Conservation (phyloP, 2,113 vertebrate species). For the Mormyrus iriodes region DNA sequence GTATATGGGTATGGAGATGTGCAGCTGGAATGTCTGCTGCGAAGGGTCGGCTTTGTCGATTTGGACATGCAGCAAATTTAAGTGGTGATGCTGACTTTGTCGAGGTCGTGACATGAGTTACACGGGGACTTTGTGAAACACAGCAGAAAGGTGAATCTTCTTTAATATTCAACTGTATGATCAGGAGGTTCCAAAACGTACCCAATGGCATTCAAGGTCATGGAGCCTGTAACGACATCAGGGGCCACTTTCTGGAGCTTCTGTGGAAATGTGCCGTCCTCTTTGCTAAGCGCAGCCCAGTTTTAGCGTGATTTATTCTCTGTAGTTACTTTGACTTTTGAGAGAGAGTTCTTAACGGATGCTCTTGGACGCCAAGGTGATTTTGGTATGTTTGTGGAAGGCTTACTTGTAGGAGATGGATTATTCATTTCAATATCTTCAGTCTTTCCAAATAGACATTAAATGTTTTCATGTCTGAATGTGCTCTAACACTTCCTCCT, state of each 20-base stretch:
- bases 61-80: not conserved
- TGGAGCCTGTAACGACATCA: not conserved
- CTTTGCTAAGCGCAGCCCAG: not conserved
- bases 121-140: not conserved
- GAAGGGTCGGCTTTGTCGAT: not conserved
- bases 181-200: not conserved
- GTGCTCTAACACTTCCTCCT: slow-evolving; percentile 31
- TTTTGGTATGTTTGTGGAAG: too few species aligned
- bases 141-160: not conserved
- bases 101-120: not conserved
- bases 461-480: not conserved
- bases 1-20: not conserved
- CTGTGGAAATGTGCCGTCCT: not conserved
- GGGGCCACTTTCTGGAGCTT: not conserved
- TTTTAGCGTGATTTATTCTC: not conserved
- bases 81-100: not conserved
- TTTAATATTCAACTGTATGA: not conserved
- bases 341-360: not conserved
- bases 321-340: not conserved
- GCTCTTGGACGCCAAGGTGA: not conserved
- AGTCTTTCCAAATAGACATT: not conserved
- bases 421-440: too few species aligned
- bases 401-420: not conserved
- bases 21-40: not conserved
- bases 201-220: not conserved